Evolutionary conservation across 2,888 invertebrate species (phyloP).

Genomic region (Eutolmus rufibarbis): DNA sequence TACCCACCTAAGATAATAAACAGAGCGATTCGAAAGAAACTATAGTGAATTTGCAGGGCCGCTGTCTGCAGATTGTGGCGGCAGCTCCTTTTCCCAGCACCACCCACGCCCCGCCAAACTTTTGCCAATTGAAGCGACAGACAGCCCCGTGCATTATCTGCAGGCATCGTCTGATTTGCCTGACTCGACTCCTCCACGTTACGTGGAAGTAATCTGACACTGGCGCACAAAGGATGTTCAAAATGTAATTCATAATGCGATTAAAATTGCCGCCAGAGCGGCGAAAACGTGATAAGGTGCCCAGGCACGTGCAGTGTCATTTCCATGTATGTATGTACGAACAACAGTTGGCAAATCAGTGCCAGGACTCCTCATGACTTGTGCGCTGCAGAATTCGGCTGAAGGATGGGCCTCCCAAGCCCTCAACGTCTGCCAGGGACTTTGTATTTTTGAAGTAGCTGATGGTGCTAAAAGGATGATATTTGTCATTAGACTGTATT

Average conservation of each 20-base stretch:
- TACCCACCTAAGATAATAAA: not conserved
- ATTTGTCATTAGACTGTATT: not conserved
- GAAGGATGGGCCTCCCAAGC: not conserved
- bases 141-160: not conserved
- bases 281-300: not conserved
- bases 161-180: slow-evolving; percentile 5
- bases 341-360: not conserved
- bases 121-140: not conserved
- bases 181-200: not conserved
- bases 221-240: not conserved
- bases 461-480: not conserved
- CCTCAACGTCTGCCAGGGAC: not conserved
- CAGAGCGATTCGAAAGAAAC: not conserved
- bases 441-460: not conserved
- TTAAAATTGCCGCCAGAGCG: not conserved
- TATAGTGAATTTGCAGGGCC: not conserved
- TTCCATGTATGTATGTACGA: not conserved
- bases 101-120: not conserved
- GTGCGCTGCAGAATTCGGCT: not conserved
- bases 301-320: not conserved
- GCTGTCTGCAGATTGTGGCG: not conserved
- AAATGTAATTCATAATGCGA: not conserved
- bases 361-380: not conserved
- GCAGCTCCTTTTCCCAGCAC: not conserved
- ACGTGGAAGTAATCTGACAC: not conserved